Conservation (phyloP, 2,888 invertebrate species). For the Nematopogon swammerdamellus region DNA sequence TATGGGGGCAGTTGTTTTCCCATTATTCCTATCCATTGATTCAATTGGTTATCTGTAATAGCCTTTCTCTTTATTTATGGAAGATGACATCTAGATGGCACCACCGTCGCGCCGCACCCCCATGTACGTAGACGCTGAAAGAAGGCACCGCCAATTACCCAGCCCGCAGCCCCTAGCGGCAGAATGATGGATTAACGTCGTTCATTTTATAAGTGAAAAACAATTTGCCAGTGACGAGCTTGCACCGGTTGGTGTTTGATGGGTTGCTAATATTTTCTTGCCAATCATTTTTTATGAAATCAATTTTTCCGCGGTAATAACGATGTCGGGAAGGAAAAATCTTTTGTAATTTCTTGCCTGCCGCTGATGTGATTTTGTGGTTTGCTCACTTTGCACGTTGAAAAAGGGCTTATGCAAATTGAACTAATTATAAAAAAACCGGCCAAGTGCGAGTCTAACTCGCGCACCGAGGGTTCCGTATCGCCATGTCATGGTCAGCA, state of each 20-base stretch:
- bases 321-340: slow-evolving; percentile 29
- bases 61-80: too few relatives aligned
- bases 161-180: slow-evolving; percentile 1
- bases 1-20: too few relatives aligned
- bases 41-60: too few relatives aligned
- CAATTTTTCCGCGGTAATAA: slow-evolving; percentile 52
- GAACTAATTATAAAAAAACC: too few relatives aligned
- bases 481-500: too few relatives aligned
- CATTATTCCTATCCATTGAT: too few relatives aligned
- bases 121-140: neutral
- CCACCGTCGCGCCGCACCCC: too few relatives aligned
- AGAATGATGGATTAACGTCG: slow-evolving; percentile 51
- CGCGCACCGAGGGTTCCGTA: too few relatives aligned
- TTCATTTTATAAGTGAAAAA: slow-evolving; percentile 20
- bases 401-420: too few relatives aligned
- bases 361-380: neutral
- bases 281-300: slow-evolving; percentile 46
- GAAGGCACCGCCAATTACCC: neutral
- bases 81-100: too few relatives aligned
- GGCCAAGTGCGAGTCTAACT: too few relatives aligned
- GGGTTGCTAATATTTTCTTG: slow-evolving; percentile 45
- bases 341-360: neutral
- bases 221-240: slow-evolving; percentile 21
- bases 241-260: slow-evolving; percentile 22
- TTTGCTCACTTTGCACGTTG: too few relatives aligned